Evolutionary conservation across 2,888 invertebrate species (phyloP).

Genomic region (Elegia similella): DNA sequence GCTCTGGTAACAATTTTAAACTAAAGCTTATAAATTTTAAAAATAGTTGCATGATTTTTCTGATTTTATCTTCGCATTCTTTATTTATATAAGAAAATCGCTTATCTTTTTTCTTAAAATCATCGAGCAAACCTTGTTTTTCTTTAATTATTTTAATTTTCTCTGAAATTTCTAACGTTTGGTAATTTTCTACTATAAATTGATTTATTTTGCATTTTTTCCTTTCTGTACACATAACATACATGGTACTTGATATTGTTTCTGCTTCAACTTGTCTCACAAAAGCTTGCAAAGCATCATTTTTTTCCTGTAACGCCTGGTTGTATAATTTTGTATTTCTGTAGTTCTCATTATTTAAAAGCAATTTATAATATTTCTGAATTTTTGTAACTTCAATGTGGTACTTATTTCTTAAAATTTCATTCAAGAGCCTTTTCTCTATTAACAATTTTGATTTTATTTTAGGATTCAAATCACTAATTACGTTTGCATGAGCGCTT

Average conservation of each 20-base stretch:
- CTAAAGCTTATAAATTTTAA: slow-evolving; percentile 68
- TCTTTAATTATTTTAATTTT: slow-evolving; percentile 53
- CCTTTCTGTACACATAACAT: slow-evolving; percentile 66
- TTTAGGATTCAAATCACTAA: slow-evolving; percentile 54
- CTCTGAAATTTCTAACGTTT: slow-evolving; percentile 49
- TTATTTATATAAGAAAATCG: slow-evolving; percentile 52
- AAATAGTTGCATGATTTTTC: slow-evolving; percentile 63
- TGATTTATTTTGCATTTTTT: slow-evolving; percentile 68
- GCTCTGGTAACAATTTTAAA: slow-evolving; percentile 67
- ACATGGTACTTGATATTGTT: slow-evolving; percentile 64
- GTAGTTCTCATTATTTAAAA: slow-evolving; percentile 53
- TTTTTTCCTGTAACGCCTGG: slow-evolving; percentile 50
- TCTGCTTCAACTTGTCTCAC: slow-evolving; percentile 57
- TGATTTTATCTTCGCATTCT: slow-evolving; percentile 64
- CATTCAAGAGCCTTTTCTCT: slow-evolving; percentile 49
- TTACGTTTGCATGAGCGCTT: slow-evolving; percentile 47
- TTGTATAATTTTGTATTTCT: slow-evolving; percentile 51
- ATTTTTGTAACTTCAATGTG: slow-evolving; percentile 53
- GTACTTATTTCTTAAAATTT: slow-evolving; percentile 45
- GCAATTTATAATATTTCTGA: slow-evolving; percentile 57
- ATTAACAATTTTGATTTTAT: slow-evolving; percentile 51
- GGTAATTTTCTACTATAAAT: slow-evolving; percentile 56
- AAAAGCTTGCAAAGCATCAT: slow-evolving; percentile 61
- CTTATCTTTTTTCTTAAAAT: slow-evolving; percentile 43
- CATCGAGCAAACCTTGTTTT: slow-evolving; percentile 42